These are phyloP conservation scores for Drosophila mayaguana DNA, from an alignment of 2,888 invertebrate genomes.

Conservation along the genomic window DNA sequence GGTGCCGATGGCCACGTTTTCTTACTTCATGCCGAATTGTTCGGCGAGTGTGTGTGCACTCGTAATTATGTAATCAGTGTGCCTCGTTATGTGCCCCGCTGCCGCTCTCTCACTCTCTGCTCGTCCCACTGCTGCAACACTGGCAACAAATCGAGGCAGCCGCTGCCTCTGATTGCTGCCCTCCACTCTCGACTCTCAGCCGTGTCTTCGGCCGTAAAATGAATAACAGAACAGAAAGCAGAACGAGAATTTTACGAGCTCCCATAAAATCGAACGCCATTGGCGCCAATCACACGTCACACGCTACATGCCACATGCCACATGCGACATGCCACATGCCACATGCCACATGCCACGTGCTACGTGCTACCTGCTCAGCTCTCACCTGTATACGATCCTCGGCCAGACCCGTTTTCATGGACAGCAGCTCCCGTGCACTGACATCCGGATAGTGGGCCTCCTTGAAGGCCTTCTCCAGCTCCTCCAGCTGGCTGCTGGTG, in stretches of 20 bases:
- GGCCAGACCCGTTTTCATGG: constrained; percentile 95
- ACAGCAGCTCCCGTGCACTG: constrained; percentile 97
- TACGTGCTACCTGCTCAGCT: constrained; percentile 14
- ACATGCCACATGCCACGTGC: constrained; percentile 35
- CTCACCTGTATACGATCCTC: constrained; percentile 96
- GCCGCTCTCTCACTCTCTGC: too few relatives aligned
- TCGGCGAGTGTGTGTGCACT: constrained; percentile 55
- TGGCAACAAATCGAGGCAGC: constrained; percentile 49
- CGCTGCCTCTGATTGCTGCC: constrained; percentile 55
- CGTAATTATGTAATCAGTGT: constrained; percentile 78
- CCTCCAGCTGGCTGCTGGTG: constrained; percentile 99
- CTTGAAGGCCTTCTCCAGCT: constrained; percentile 99
- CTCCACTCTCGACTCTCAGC: neutral
- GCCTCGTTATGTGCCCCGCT: constrained; percentile 64
- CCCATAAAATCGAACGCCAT: constrained; percentile 44
- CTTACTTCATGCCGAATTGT: constrained; percentile 65
- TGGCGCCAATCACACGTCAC: constrained; percentile 11
- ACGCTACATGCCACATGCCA: constrained; percentile 28
- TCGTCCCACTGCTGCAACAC: constrained; percentile 34
- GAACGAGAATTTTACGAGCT: constrained; percentile 45
- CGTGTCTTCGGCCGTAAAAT: constrained; percentile 40
- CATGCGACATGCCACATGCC: constrained; percentile 15
- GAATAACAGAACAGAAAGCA: neutral
- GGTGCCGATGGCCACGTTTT: constrained; percentile 64
- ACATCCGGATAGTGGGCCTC: constrained; percentile 99